These are phyloP conservation scores for Lasius platythorax DNA, from an alignment of 2,888 invertebrate genomes.

Conservation along the genomic window DNA sequence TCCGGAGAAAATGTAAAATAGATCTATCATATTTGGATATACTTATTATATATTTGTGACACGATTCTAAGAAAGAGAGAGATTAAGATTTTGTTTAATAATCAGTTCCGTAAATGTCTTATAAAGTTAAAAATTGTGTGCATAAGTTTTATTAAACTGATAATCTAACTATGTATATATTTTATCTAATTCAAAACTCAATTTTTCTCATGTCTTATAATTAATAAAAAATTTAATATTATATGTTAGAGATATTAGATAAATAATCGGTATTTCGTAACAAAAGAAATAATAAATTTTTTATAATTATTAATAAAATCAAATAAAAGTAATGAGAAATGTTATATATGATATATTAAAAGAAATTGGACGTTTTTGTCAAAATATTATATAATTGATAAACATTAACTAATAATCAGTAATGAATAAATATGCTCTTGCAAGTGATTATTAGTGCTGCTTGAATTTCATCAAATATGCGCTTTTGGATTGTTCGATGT, in stretches of 20 bases:
- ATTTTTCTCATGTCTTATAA: background rate
- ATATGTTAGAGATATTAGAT: background rate
- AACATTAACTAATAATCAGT: slow-evolving; percentile 17
- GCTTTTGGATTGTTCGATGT: slow-evolving; percentile 35
- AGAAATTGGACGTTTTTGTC: background rate
- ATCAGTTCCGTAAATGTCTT: background rate
- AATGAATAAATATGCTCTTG: slow-evolving; percentile 40
- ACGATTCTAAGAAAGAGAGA: background rate
- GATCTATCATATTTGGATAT: background rate
- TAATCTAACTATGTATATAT: background rate
- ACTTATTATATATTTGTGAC: background rate
- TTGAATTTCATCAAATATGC: slow-evolving; percentile 41
- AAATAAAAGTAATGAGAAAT: background rate
- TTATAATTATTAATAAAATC: background rate
- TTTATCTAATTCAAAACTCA: background rate
- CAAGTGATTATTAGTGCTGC: slow-evolving; percentile 33
- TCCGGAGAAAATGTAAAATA: background rate
- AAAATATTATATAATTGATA: slow-evolving; percentile 4
- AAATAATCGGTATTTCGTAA: background rate
- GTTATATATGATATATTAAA: background rate
- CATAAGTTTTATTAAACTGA: background rate
- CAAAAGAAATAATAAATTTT: background rate
- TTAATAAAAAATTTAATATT: background rate
- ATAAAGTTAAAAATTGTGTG: background rate
- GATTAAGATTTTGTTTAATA: background rate